A percentile compares a stretch with the other conserved stretches of the same genome.
Conservation (phyloP, 2,888 invertebrate species). For the Dione vanillae region DNA sequence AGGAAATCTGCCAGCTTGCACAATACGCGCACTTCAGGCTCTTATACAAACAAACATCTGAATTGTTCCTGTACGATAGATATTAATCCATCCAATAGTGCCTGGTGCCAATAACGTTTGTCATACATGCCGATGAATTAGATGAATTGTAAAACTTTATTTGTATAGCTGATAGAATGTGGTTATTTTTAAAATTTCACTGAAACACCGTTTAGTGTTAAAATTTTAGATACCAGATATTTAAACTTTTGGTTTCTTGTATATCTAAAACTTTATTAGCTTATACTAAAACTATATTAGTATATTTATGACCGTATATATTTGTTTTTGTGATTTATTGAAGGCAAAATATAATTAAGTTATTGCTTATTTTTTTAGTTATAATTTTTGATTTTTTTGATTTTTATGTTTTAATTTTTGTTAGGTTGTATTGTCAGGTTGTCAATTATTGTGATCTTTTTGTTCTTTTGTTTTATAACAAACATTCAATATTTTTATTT, state of each 20-base stretch:
- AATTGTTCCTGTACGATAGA: background rate
- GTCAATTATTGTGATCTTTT: background rate
- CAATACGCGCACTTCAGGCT: too few relatives aligned
- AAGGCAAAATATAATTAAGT: too few relatives aligned
- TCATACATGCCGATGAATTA: background rate
- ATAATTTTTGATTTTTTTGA: too few relatives aligned
- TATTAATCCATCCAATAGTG: slow-evolving; percentile 12
- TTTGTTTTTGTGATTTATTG: too few relatives aligned
- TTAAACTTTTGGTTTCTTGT: background rate
- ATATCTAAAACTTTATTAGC: too few relatives aligned
- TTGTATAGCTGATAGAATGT: background rate
- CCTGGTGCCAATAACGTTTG: background rate
- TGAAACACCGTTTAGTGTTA: background rate
- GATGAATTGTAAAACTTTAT: too few relatives aligned
- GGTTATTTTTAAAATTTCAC: background rate
- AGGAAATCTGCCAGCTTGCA: background rate
- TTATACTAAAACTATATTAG: too few relatives aligned
- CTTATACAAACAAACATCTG: background rate
- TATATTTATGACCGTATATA: too few relatives aligned
- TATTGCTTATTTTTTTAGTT: too few relatives aligned
- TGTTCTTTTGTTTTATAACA: background rate
- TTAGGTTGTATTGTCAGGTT: too few relatives aligned
- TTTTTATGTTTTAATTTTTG: too few relatives aligned
- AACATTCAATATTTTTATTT: background rate
- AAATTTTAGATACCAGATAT: background rate